Conservation (phyloP, 2,888 invertebrate genomes). For the Pharmacophagus antenor region DNA sequence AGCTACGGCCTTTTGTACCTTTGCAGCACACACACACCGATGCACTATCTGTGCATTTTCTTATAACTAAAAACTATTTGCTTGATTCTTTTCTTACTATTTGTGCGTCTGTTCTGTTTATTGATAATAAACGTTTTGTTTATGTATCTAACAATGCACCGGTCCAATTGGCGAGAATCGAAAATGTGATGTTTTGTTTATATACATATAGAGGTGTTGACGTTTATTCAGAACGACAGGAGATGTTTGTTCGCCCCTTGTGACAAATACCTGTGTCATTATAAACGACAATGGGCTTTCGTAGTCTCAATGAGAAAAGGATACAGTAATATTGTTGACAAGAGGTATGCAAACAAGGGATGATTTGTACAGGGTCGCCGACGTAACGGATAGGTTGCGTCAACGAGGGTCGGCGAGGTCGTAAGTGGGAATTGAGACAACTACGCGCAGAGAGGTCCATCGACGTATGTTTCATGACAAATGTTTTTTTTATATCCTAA, state of each 20-base stretch:
- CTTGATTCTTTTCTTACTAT: no score
- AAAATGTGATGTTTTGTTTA: neutral
- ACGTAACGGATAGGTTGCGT: conserved; percentile 13
- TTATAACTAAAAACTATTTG: no score
- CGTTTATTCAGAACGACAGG: neutral
- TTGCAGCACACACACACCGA: no score
- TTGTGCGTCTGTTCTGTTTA: no score
- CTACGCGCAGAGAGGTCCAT: neutral
- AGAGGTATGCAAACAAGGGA: conserved; percentile 18
- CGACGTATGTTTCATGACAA: neutral
- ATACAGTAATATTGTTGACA: conserved; percentile 16
- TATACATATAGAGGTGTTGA: neutral
- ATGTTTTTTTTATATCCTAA: neutral
- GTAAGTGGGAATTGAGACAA: conserved; percentile 17
- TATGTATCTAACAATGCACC: neutral
- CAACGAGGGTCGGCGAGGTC: conserved; percentile 16
- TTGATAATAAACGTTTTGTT: no score
- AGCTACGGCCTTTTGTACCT: no score
- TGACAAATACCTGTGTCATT: conserved; percentile 18
- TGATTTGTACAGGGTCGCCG: neutral
- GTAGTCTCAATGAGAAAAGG: conserved; percentile 4
- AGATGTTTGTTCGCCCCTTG: neutral
- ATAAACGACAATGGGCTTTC: conserved; percentile 9
- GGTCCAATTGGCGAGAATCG: neutral
- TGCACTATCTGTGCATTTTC: no score